Evolutionary conservation across 1,140 invertebrate species (phyloP), one percentile per base, ranked within the genome.

Genomic region (Drosophila subpulchrella): DNA sequence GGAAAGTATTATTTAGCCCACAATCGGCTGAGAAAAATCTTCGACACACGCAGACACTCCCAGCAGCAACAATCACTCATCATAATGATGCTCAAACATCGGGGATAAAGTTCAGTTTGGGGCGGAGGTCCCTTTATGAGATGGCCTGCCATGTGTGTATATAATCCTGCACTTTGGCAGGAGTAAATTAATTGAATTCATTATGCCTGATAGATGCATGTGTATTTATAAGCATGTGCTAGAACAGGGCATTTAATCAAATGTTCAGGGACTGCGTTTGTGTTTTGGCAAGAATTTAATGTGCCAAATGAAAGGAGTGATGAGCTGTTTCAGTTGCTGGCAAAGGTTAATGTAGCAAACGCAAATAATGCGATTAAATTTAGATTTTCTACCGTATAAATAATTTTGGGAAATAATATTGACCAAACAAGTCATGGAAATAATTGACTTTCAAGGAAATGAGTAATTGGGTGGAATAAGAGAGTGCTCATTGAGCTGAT

Each of bases 131-230:
- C 30, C 39, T 50, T 62, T 62, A 73, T 42, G 38, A 32, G 24
- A 32, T 13, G 12, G 39, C 39, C 41, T 51, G 46, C 24, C 55
- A 54, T 51, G 48, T 27, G 61, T 44, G 20, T 55, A n/a, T 48
- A 42, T 17, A 34, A 27, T 39, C 17, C 11, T 10, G 36, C n/a
- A 66, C 57, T 65, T 85, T 70, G 82, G 68, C 48, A 65, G 50
- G 66, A 86, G 75, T 82, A 88, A 86, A 86, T 86, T 86, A 86
- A 86, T 86, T 86, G 83, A 86, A 86, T 86, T 86, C 78, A 86
- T 86, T 86, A 88, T 76, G 66, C 27, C 79, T 88, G 79, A 88
- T 79, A 82, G 76, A 88, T 78, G 60, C 38, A 60, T 38, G 54
- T 34, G 41, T 53, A 65, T 58, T 44, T 54, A 67, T 81, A 60